Conservation (phyloP, 2,888 invertebrate species). For the Metopia argyrocephala region DNA sequence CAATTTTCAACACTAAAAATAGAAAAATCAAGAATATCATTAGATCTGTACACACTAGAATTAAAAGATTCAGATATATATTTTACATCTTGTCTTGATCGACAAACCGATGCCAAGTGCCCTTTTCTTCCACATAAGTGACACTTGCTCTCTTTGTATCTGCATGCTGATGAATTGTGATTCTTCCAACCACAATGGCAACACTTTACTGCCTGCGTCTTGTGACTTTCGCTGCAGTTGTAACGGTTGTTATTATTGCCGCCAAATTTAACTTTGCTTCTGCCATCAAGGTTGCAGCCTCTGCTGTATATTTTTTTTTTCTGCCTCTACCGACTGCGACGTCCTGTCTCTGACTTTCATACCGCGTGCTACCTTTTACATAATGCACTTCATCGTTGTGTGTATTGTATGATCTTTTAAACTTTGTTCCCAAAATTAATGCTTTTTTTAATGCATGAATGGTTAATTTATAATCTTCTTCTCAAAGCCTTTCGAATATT, state of each 20-base stretch:
- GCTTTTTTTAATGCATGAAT: conserved; percentile 38
- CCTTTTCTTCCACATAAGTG: conserved; percentile 49
- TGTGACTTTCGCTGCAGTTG: background rate
- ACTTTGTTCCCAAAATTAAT: conserved; percentile 33
- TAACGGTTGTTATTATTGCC: no score
- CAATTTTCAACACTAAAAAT: no score
- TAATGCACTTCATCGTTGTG: no score
- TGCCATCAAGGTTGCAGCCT: conserved; percentile 3
- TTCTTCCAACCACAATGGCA: conserved; percentile 54
- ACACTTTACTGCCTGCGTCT: conserved; percentile 8
- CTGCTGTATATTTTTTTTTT: background rate
- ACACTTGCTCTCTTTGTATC: conserved; percentile 52
- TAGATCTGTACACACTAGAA: conserved; percentile 38
- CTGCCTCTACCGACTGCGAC: background rate
- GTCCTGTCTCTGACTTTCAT: conserved; percentile 18
- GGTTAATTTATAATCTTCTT: conserved; percentile 32
- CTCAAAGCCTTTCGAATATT: conserved; percentile 32
- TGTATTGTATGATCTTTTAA: background rate
- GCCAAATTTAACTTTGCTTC: no score
- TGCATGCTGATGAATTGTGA: conserved; percentile 40
- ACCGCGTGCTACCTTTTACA: background rate
- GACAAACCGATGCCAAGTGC: conserved; percentile 44
- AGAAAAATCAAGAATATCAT: conserved; percentile 23
- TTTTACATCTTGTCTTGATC: conserved; percentile 47
- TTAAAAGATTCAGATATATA: conserved; percentile 24